Evolutionary conservation across 2,888 invertebrate genomes (phyloP).

Genomic region (Chloroclystis v-ata): DNA sequence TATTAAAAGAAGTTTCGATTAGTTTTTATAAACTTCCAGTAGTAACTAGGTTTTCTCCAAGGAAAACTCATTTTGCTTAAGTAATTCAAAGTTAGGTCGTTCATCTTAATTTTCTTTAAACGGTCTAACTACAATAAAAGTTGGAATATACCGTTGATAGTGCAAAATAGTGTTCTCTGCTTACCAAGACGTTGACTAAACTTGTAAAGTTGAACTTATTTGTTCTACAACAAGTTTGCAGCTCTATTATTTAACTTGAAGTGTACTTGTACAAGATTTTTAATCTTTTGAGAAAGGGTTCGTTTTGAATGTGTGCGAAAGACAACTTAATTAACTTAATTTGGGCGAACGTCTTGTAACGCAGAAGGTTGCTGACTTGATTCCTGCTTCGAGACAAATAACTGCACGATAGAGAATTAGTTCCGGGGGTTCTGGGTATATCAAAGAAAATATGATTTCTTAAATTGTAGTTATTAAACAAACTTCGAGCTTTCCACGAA

Average conservation of each 20-base stretch:
- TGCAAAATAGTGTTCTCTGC: conserved; percentile 13
- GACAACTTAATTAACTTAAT: too few species aligned
- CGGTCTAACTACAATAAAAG: conserved; percentile 17
- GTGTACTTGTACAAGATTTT: too few species aligned
- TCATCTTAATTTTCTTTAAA: conserved; percentile 22
- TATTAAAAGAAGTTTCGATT: conserved; percentile 6
- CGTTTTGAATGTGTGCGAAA: too few species aligned
- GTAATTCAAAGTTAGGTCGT: conserved; percentile 17
- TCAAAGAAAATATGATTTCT: too few species aligned
- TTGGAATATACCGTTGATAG: conserved; percentile 18
- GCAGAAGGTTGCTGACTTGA: too few species aligned
- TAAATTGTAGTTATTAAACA: too few species aligned
- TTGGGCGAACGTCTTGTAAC: too few species aligned
- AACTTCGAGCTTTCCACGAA: too few species aligned
- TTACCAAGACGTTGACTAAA: conserved; percentile 1
- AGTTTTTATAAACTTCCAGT: conserved; percentile 11
- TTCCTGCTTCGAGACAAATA: too few species aligned
- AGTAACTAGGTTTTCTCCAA: conserved; percentile 1
- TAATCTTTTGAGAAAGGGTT: too few species aligned
- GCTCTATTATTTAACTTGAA: neutral
- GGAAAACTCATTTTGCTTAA: conserved; percentile 20
- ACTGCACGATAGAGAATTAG: too few species aligned
- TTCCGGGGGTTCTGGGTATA: too few species aligned
- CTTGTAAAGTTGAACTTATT: conserved; percentile 3
- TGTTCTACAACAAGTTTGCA: neutral